phyloP scores from a whole-genome alignment of 2,888 invertebrate species.

The Odontothrips loti region DNA sequence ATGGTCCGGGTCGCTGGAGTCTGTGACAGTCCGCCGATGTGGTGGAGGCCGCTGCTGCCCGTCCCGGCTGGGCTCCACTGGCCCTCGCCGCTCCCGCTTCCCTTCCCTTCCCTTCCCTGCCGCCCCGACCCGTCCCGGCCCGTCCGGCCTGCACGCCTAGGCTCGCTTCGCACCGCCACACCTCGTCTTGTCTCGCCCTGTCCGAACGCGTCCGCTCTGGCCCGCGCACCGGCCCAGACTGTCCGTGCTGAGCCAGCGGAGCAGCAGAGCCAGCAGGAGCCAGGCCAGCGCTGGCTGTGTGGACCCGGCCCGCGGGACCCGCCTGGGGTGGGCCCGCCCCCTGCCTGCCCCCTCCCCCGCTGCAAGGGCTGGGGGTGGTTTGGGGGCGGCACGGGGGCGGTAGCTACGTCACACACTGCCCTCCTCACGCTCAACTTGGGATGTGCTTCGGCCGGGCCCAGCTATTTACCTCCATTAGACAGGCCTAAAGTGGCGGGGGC shows the following conservation, averaged over 20 bases:
- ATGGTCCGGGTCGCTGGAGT: no score
- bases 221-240: conserved; percentile 5
- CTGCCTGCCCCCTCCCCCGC: background rate
- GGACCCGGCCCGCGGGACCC: background rate
- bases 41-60: background rate
- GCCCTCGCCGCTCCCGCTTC: background rate
- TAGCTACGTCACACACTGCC: no score
- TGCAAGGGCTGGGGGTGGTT: no score
- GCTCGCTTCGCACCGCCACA: background rate
- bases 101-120: background rate
- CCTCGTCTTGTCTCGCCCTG: background rate
- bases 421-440: no score
- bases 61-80: background rate
- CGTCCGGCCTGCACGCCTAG: background rate
- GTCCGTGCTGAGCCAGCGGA: background rate
- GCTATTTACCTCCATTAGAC: no score
- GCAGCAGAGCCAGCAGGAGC: background rate
- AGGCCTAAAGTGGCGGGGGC: no score
- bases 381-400: background rate
- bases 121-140: background rate
- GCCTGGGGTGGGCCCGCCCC: background rate
- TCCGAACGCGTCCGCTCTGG: background rate
- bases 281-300: no score
- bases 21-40: no score
- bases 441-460: no score